Conservation (phyloP, 2,113 vertebrate species). For the Bombycilla garrulus region DNA sequence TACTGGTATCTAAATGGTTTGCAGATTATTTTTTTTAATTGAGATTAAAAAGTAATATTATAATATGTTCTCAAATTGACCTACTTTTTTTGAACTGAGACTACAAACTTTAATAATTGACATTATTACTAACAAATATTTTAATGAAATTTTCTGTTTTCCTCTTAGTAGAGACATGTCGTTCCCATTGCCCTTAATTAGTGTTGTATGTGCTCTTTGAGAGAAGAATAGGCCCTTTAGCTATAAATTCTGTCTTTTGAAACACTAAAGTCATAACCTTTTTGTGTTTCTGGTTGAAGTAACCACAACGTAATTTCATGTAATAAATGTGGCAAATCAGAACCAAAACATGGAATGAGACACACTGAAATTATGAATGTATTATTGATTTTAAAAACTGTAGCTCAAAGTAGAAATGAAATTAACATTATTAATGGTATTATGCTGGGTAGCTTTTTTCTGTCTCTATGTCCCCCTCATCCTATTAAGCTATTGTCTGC, state of each 20-base stretch:
- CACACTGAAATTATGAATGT: not conserved
- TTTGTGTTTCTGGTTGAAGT: conserved; percentile 42
- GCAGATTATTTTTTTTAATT: not conserved
- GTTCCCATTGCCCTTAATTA: conserved; percentile 59
- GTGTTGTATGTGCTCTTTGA: conserved; percentile 31
- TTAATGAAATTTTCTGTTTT: conserved; percentile 25
- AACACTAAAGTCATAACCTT: conserved; percentile 47
- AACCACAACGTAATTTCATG: not conserved
- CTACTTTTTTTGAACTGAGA: not conserved
- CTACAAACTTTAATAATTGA: not conserved
- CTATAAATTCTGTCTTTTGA: conserved; percentile 48
- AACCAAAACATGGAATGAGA: not conserved
- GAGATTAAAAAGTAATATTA: not conserved
- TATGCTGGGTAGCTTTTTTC: not conserved
- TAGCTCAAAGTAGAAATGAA: not conserved
- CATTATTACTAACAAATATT: conserved; percentile 25
- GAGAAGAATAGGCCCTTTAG: conserved; percentile 27
- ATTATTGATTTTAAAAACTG: not conserved
- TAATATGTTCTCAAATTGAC: not conserved
- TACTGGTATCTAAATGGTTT: not conserved
- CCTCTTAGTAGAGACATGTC: not conserved
- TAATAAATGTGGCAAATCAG: not conserved
- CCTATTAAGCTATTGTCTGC: not conserved
- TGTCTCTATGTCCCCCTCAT: not conserved
- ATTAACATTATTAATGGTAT: not conserved